Evolutionary conservation across 2,888 invertebrate species (phyloP).

Genomic region (Tinea trinotella): DNA sequence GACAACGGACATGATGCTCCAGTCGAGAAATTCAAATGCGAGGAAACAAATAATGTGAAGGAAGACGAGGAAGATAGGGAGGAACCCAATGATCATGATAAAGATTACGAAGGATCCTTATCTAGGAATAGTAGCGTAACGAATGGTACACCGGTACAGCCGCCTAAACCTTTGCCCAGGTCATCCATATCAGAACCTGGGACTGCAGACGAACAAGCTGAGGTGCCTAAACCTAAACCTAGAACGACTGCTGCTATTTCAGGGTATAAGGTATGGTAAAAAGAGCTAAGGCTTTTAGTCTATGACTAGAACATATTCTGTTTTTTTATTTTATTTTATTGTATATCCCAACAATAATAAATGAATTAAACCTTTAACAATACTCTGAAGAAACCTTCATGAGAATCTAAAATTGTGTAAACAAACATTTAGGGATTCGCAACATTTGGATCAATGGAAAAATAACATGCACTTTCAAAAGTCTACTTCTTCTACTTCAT

Average conservation of each 20-base stretch:
- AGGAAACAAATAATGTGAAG: conserved; percentile 29
- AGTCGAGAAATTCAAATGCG: conserved; percentile 22
- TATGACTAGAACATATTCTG: no score
- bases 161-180: conserved; percentile 86
- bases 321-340: no score
- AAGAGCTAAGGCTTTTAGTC: no score
- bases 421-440: no score
- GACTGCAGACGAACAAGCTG: conserved; percentile 56
- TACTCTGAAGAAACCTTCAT: no score
- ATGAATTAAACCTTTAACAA: no score
- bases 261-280: conserved; percentile 81
- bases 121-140: conserved; percentile 56
- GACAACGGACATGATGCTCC: conserved; percentile 43
- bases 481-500: no score
- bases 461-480: no score
- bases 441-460: no score
- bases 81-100: conserved; percentile 18
- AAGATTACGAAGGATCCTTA: conserved; percentile 47
- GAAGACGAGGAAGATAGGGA: conserved; percentile 28
- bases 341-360: no score
- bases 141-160: conserved; percentile 61
- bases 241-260: conserved; percentile 78
- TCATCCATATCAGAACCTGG: conserved; percentile 82
- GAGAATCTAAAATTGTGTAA: no score
- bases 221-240: conserved; percentile 75